These are phyloP conservation scores for Aix galericulata DNA, from an alignment of 2,113 vertebrate species.

Conservation along the genomic window DNA sequence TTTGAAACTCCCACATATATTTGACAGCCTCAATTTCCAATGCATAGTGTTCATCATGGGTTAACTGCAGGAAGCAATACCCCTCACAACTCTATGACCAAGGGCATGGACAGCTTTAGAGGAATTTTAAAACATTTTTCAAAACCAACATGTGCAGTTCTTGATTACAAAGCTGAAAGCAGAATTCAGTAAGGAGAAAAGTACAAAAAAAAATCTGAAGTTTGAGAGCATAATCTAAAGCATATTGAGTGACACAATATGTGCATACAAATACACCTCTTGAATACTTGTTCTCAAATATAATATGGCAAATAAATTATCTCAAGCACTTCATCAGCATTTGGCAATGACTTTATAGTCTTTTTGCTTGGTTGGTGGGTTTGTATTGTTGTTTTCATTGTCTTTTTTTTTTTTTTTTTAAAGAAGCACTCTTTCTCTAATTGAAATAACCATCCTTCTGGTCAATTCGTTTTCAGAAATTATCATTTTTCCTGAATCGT, in stretches of 20 bases:
- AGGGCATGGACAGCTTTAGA: neutral
- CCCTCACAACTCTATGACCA: no score
- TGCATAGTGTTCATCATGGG: neutral
- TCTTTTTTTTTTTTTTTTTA: neutral
- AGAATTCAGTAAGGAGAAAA: neutral
- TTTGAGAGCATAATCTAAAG: neutral
- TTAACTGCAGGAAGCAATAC: neutral
- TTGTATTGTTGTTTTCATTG: neutral
- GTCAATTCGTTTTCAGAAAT: neutral
- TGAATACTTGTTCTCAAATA: neutral
- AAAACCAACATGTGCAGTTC: neutral
- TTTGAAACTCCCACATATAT: neutral
- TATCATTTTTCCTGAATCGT: neutral
- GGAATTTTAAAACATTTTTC: neutral
- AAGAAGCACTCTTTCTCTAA: neutral
- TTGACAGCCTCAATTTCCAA: neutral
- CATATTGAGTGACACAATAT: neutral
- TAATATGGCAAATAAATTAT: neutral
- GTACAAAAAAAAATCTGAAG: neutral
- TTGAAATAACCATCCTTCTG: neutral
- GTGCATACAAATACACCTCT: neutral
- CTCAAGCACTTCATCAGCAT: neutral
- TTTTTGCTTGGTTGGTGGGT: neutral
- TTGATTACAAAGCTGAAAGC: neutral
- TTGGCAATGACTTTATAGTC: neutral